Base-by-base conservation (phyloP, 2,113 vertebrate species). In the Oryzias celebensis region DNA sequence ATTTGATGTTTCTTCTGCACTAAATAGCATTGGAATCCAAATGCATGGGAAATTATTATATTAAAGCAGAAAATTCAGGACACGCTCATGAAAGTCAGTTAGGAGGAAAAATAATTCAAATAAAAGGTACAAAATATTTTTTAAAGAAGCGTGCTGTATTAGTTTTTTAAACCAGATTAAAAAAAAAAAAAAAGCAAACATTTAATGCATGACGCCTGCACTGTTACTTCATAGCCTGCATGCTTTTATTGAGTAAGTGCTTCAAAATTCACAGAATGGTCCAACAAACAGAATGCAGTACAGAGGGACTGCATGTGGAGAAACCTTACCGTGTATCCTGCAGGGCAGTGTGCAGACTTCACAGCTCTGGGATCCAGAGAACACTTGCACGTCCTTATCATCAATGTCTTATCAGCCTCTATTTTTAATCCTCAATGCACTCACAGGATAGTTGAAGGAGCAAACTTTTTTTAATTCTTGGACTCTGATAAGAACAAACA, bases 351-450 rank as follows among this genome's bases (percentile, higher is more conserved):
- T 8, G 4, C 17, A 51, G 44, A 63, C 1, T 10, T 48, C 36
- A 55, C 52, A 52, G 68, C 86, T 68, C 14, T 55, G 0, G 15
- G 2, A 14, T 50, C 5, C n/a, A 62, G 75, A 78, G 74, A 52
- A 58, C 46, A 66, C 62, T 54, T 59, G 59, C 22, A 46, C 59
- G 60, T 73, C 51, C 77, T 83, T 73, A 81, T 46, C 24, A 63
- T 42, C 0, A 0, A 42, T 17, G 13, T 20, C 50, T 71, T 75
- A 82, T 78, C 81, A 14, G 0, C 8, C n/a, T 46, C 41, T 44
- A 74, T 69, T 71, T 58, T 28, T 43, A 18, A 14, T 16, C 5
- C 17, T 8, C 16, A 0, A 47, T 70, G 51, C 52, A 10, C 61
- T 22, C 4, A 1, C 42, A 24, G 15, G 14, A 44, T 3, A 16